Evolutionary conservation across 2,113 vertebrate genomes (phyloP), one percentile per base, ranked within the genome.

Genomic region (Takifugu bimaculatus): DNA sequence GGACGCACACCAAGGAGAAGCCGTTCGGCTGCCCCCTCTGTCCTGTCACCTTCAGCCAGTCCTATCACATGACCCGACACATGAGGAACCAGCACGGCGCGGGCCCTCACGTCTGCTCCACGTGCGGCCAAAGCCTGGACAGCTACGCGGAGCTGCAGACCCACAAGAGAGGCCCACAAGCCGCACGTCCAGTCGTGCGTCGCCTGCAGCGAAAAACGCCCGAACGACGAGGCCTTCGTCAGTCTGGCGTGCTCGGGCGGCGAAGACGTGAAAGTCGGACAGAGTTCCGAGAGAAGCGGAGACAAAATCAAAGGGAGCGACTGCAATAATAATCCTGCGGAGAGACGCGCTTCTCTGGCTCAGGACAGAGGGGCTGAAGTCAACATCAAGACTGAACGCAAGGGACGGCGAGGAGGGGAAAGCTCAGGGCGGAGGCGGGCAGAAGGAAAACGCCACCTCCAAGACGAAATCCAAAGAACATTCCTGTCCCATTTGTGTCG

Each of bases 41-140:
- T 13, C 0, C 9, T 0, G 9, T 57, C 25, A 61, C 59, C 4
- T 88, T 85, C 67, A 85, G 82, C 39, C 79, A 88, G 63, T 79
- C 79, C 0, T 84, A 86, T 47, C 84, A 86, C 81, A 75, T 87
- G 79, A 81, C 77, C 14, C 81, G 79, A 7, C 86, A 88, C 72
- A 25, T 86, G 60, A 73, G 69, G 63, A 75, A 67, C 35, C 71
- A 84, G 67, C 86, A 86, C 15, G 52, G 65, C 1, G 75, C 67
- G 0, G 77, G 71, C 3, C 71, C 61, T 5, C 59, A 78, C 26
- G 43, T 84, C 54, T 88, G 87, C 68, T 35, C 75, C 4, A 63
- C 54, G 0, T 89, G 87, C 14, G 83, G 81, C 4, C 0, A 63
- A 25, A 70, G 61, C 27, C 50, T 75, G 1, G 47, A 13, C 13